phyloP scores from a whole-genome alignment of 2,113 vertebrate genomes.

The Alaudala cheleensis region DNA sequence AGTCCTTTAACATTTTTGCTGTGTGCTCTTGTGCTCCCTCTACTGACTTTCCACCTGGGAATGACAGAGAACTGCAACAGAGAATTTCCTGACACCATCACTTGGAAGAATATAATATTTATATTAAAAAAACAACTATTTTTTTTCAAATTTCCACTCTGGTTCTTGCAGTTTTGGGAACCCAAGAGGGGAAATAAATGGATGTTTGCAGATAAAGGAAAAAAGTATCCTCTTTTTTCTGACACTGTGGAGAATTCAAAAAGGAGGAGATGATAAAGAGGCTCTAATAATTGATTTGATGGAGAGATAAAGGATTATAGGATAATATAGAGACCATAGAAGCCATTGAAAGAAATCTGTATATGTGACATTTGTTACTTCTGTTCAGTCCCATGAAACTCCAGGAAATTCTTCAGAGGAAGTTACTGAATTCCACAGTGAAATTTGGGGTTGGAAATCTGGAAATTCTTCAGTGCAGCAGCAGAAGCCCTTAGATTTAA shows the following conservation, averaged over 20 bases:
- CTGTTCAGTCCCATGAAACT: neutral
- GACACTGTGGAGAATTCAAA: fast-evolving
- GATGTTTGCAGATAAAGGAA: neutral
- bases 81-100: neutral
- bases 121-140: neutral
- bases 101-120: neutral
- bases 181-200: neutral
- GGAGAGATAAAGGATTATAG: neutral
- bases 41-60: conserved; percentile 34
- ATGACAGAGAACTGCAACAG: neutral
- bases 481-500: neutral
- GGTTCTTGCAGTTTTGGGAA: neutral
- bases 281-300: fast-evolving
- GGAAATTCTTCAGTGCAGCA: neutral
- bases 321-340: neutral
- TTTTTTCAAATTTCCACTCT: neutral
- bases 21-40: conserved; percentile 61
- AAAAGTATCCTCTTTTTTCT: neutral
- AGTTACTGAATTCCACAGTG: neutral
- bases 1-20: neutral
- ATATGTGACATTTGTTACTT: fast-evolving
- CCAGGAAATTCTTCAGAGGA: neutral
- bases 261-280: neutral
- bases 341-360: neutral
- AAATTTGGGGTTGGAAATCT: neutral